Base-by-base conservation (phyloP, 92 coral and sea anemone genomes). In the Siderastrea siderea region DNA sequence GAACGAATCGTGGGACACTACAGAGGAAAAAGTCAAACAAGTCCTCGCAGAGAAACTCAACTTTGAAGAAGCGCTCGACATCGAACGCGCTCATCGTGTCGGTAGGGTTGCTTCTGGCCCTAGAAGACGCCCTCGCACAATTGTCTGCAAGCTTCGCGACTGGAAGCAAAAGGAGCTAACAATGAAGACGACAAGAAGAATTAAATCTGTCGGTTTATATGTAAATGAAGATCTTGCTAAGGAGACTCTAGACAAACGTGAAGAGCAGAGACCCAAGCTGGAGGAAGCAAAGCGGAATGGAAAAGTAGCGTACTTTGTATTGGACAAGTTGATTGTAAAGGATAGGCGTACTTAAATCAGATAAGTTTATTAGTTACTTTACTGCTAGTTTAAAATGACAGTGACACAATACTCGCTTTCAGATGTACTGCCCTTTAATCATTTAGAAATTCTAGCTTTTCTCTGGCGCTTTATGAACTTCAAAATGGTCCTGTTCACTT, bases 321-420 rank as follows among this genome's bases (percentile, higher is more conserved):
- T 75, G 63, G 74, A 86, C 68, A 66, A 77, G 84, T 68, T 63
- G 80, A 69, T 78, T 86, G 71, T 8, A 74, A 75, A 79, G 15
- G 54, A 79, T 26, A 17, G 70, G 43, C 38, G 17, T 3, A 47
- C 58, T 61, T 59, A 44, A 61, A 57, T 60, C 74, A 69, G 74
- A 68, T 68, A 68, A 1, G 74, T 65, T 65, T 65, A 65, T 65
- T 65, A 65, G 70, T 65, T 9, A 65, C 70, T 65, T 65, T 65
- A 65, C 70, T 65, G 70, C 70, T 26, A 65, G 70, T 15, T 65
- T 65, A 65, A 26, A 65, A 65, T 65, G 70, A 65, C 45, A 65
- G 70, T 65, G 70, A 65, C 70, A 65, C 70, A 26, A 65, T 65
- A 38, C 74, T 68, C 46, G 48, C 48, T 68, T 26, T 64, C 69